Evolutionary conservation across 2,888 invertebrate genomes (phyloP).

Genomic region (Rutpela maculata): DNA sequence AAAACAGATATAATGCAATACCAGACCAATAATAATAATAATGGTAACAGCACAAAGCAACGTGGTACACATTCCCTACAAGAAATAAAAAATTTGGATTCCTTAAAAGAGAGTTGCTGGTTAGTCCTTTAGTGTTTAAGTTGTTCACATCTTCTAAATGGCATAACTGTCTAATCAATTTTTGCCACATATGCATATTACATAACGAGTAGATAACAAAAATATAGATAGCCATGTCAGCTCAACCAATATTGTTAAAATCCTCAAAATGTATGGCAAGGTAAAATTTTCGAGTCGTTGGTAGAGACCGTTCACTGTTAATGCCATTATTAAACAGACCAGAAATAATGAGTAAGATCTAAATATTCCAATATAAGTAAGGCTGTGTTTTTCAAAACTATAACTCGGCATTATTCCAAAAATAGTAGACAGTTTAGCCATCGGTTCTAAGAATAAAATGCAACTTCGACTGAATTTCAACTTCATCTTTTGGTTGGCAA

Average conservation of each 20-base stretch:
- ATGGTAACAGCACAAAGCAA: neutral
- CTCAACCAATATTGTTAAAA: neutral
- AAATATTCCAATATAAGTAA: neutral
- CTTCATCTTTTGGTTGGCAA: neutral
- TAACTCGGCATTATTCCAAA: neutral
- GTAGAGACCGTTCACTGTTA: neutral
- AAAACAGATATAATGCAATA: neutral
- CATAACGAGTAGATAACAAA: neutral
- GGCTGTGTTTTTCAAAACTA: neutral
- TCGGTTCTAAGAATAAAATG: neutral
- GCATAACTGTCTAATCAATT: neutral
- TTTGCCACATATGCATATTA: neutral
- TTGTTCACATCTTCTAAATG: slow-evolving; percentile 1
- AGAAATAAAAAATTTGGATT: slow-evolving; percentile 1
- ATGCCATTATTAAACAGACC: neutral
- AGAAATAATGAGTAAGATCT: neutral
- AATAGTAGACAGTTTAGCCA: neutral
- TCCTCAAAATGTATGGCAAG: neutral
- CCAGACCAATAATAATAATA: neutral
- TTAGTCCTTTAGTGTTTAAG: neutral
- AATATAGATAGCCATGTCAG: neutral
- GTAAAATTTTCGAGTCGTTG: neutral
- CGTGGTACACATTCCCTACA: neutral
- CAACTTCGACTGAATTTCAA: neutral
- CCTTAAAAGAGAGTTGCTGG: neutral